These are phyloP conservation scores for Sceloporus tristichus DNA, from an alignment of 2,113 vertebrate species.

Conservation along the genomic window DNA sequence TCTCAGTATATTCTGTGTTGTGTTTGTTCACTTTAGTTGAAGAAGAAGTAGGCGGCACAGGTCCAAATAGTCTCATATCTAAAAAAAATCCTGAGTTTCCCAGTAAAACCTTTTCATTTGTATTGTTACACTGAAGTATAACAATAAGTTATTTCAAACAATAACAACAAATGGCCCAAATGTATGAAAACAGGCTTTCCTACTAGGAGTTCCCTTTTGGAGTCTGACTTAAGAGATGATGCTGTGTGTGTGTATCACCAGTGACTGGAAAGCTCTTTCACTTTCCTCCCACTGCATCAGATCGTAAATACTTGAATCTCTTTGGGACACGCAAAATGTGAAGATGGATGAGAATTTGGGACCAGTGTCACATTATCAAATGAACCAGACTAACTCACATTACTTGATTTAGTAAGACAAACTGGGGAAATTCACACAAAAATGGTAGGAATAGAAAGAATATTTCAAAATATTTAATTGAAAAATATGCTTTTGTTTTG, in stretches of 20 bases:
- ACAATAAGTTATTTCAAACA: neutral
- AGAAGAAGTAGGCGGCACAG: neutral
- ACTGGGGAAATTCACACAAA: too few relatives aligned
- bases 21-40: conserved; percentile 10
- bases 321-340: too few relatives aligned
- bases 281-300: neutral
- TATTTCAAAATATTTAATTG: too few relatives aligned
- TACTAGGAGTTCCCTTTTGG: neutral
- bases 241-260: neutral
- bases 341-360: neutral
- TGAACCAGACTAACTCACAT: neutral
- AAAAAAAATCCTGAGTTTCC: neutral
- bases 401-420: neutral
- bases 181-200: neutral
- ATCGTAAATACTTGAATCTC: neutral
- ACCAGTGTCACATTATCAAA: neutral
- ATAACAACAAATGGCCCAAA: rapidly evolving
- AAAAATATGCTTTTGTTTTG: too few relatives aligned
- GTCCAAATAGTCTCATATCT: conserved; percentile 3
- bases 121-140: neutral
- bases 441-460: too few relatives aligned
- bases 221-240: neutral
- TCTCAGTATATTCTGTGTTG: conserved; percentile 2
- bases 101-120: neutral
- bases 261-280: neutral